These are phyloP conservation scores for honey bee (Apis mellifera) DNA, from an alignment of 1,140 invertebrate genomes.

Conservation along the genomic window Amel_HAv3.1 CM009933.2:13361001-13361500, in stretches of 20 bases:
- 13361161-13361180: conserved; percentile 48
- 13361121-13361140: conserved; percentile 63
- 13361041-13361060: conserved; percentile 76
- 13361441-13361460: conserved; percentile 4
- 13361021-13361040: conserved; percentile 64
- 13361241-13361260: no score
- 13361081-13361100: conserved; percentile 72
- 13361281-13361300: no score
- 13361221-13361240: no score
- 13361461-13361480: background rate
- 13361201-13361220: conserved; percentile 7
- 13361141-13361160: conserved; percentile 65
- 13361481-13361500: background rate
- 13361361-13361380: background rate
- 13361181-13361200: conserved; percentile 31
- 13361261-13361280: conserved; percentile 28
- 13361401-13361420: conserved; percentile 24
- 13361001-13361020: background rate
- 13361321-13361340: conserved; percentile 24
- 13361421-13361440: conserved; percentile 50
- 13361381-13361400: conserved; percentile 10
- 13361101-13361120: conserved; percentile 77
- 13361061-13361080: conserved; percentile 44
- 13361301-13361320: background rate
- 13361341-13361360: conserved; percentile 17